phyloP scores from a whole-genome alignment of 2,797 vertebrate species.

The Chaenodraco wilsoni region DNA sequence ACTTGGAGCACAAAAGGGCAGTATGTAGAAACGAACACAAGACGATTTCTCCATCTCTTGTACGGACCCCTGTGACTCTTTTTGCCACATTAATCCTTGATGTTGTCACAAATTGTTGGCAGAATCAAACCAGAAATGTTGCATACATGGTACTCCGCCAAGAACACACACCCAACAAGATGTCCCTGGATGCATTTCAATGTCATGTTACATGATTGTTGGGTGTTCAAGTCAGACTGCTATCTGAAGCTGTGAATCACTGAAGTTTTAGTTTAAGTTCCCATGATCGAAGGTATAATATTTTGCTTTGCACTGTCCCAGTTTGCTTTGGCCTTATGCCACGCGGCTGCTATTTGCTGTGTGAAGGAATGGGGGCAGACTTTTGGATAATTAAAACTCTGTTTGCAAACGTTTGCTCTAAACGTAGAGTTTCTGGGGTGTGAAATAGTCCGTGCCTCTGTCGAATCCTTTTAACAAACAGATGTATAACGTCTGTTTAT shows the following conservation, averaged over 20 bases:
- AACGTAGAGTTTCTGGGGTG: not conserved
- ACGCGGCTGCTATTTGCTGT: conserved; percentile 27
- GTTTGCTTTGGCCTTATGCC: conserved; percentile 47
- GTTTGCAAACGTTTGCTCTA: conserved; percentile 16
- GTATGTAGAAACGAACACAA: not conserved
- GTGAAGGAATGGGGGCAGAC: conserved; percentile 20
- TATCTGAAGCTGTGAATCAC: not conserved
- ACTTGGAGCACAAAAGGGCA: conserved; percentile 17
- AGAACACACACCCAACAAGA: not conserved
- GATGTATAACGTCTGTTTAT: not conserved
- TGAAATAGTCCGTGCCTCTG: not conserved
- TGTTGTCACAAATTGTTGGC: not conserved
- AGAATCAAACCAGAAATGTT: not conserved
- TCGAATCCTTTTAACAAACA: not conserved
- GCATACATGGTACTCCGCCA: not conserved
- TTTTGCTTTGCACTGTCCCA: conserved; percentile 34
- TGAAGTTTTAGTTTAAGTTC: conserved; percentile 8
- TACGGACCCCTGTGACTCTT: not conserved
- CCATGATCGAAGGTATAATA: conserved; percentile 16
- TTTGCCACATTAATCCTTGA: not conserved
- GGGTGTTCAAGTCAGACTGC: not conserved
- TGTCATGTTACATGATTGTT: not conserved
- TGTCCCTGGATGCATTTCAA: not conserved
- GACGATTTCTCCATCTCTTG: not conserved
- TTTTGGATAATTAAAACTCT: conserved; percentile 26